phyloP scores from a whole-genome alignment of 1,140 invertebrate species.

The Pollicipes pollicipes region DNA sequence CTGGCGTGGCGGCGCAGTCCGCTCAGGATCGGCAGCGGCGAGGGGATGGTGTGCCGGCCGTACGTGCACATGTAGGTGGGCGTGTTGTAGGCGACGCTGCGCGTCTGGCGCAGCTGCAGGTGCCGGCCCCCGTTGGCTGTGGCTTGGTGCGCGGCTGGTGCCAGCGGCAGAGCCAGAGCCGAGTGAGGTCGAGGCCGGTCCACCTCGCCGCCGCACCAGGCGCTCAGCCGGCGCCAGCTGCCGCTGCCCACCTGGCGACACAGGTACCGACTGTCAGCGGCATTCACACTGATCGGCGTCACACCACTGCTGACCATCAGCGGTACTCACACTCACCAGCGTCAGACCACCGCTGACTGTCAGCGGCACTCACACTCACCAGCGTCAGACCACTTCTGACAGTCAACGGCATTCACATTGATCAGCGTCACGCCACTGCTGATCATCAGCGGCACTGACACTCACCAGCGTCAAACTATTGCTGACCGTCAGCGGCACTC shows the following conservation, averaged over 20 bases:
- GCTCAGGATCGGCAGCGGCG: background rate
- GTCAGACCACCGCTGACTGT: too few relatives aligned
- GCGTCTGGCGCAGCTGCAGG: constrained; percentile 1
- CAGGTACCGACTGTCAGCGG: too few relatives aligned
- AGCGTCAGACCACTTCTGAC: too few relatives aligned
- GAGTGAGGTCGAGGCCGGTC: constrained; percentile 12
- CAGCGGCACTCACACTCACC: too few relatives aligned
- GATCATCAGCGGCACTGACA: too few relatives aligned
- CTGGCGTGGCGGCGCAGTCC: background rate
- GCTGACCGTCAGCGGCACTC: too few relatives aligned
- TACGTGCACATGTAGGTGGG: constrained; percentile 5
- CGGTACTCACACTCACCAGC: too few relatives aligned
- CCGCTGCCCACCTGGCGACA: background rate
- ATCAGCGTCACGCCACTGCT: too few relatives aligned
- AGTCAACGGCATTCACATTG: too few relatives aligned
- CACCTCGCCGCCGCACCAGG: constrained; percentile 9
- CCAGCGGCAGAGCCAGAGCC: constrained; percentile 19
- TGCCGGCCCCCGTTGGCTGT: background rate
- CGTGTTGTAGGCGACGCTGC: background rate
- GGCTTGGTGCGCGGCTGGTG: background rate
- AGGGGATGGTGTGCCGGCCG: constrained; percentile 7
- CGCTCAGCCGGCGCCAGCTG: constrained; percentile 11
- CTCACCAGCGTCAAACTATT: too few relatives aligned
- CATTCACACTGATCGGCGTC: too few relatives aligned
- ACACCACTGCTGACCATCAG: too few relatives aligned